Conservation (phyloP, 2,888 invertebrate genomes). For the Oligia latruncula region DNA sequence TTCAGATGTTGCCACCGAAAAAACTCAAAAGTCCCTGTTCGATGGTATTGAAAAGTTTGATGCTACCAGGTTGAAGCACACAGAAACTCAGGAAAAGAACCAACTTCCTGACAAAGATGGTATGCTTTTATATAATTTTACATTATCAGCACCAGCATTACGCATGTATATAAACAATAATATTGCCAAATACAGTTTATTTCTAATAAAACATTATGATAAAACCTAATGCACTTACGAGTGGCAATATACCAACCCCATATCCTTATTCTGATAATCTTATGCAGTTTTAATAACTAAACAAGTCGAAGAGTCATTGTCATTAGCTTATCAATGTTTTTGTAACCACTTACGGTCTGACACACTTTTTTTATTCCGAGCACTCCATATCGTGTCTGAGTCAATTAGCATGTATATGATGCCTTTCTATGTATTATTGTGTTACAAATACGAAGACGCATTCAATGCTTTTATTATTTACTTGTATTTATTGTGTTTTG, state of each 20-base stretch:
- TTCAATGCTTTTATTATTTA: conserved; percentile 63
- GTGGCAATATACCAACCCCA: conserved; percentile 25
- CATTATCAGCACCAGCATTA: conserved; percentile 39
- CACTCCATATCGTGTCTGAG: conserved; percentile 44
- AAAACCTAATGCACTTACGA: conserved; percentile 36
- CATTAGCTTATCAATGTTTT: conserved; percentile 65
- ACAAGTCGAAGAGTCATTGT: conserved; percentile 53
- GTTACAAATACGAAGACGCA: conserved; percentile 43
- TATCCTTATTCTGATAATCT: conserved; percentile 45
- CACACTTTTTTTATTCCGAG: conserved; percentile 68
- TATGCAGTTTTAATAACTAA: conserved; percentile 61
- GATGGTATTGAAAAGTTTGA: conserved; percentile 97
- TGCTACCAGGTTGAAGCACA: conserved; percentile 95
- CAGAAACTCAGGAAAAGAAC: conserved; percentile 97
- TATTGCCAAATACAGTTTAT: conserved; percentile 24
- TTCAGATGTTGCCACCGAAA: conserved; percentile 96
- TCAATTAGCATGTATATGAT: conserved; percentile 65
- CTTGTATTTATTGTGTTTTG: conserved; percentile 67
- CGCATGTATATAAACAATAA: conserved; percentile 56
- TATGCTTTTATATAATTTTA: conserved; percentile 78
- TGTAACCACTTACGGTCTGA: conserved; percentile 58
- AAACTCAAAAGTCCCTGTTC: conserved; percentile 95
- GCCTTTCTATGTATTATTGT: conserved; percentile 52
- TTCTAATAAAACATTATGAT: conserved; percentile 7
- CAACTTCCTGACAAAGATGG: conserved; percentile 98